phyloP scores from a whole-genome alignment of 2,113 vertebrate genomes.

The Smithornis capensis region DNA sequence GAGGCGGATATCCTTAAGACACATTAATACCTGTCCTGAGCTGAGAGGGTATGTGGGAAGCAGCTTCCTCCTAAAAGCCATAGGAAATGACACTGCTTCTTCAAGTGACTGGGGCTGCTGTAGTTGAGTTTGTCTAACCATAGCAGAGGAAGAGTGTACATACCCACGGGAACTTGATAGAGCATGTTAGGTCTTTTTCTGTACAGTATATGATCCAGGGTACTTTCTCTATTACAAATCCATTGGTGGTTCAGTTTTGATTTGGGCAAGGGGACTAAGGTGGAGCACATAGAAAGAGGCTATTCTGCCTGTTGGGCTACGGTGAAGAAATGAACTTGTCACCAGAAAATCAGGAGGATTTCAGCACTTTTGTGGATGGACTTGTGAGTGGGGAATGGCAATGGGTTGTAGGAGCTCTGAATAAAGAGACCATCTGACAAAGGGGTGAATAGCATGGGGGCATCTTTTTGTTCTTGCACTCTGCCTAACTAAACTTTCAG shows the following conservation, averaged over 20 bases:
- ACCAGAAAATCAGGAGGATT: background rate
- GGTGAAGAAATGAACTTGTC: background rate
- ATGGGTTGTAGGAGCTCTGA: background rate
- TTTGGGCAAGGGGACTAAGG: background rate
- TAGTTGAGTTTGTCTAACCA: background rate
- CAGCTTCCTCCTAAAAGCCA: background rate
- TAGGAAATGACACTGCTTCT: background rate
- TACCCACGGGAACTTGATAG: rapidly evolving
- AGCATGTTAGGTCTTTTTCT: background rate
- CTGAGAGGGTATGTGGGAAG: background rate
- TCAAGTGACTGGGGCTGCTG: background rate
- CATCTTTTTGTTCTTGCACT: background rate
- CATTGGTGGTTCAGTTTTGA: background rate
- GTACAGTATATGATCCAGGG: background rate
- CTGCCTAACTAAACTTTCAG: background rate
- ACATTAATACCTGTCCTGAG: background rate
- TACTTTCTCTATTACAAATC: background rate
- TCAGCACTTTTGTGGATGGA: background rate
- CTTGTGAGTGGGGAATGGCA: background rate
- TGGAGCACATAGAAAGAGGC: background rate
- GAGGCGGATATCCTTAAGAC: background rate
- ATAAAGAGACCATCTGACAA: background rate
- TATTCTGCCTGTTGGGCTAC: background rate
- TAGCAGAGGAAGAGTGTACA: background rate
- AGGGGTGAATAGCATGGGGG: background rate